Conservation (phyloP, 2,888 invertebrate species). For the Mesorhabditis belari region DNA sequence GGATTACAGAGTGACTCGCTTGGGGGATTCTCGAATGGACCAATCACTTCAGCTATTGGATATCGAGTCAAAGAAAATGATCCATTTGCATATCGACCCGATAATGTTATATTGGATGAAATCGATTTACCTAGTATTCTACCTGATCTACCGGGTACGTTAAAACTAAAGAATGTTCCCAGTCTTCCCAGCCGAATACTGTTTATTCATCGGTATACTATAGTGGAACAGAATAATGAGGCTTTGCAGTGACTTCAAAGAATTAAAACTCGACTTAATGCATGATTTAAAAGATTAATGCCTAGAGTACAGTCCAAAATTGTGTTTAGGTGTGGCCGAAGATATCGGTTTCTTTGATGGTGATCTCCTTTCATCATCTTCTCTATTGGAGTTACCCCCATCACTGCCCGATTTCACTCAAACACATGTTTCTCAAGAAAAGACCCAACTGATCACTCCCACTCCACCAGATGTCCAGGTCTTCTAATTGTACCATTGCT, state of each 20-base stretch:
- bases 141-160: neutral
- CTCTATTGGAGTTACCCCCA: no score
- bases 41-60: neutral
- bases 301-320: neutral
- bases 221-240: no score
- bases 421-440: no score
- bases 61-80: constrained; percentile 12
- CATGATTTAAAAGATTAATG: no score
- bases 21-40: neutral
- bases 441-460: no score
- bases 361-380: neutral
- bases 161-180: no score
- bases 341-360: neutral
- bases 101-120: constrained; percentile 1
- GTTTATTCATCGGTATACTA: no score
- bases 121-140: neutral
- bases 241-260: no score
- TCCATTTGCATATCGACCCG: constrained; percentile 18
- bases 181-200: no score
- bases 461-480: no score
- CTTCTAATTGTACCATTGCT: neutral
- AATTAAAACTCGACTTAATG: no score
- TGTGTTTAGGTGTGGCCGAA: neutral
- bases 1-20: neutral
- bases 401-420: neutral